Evolutionary conservation across 2,888 invertebrate species (phyloP).

Genomic region (Dusona sp.): DNA sequence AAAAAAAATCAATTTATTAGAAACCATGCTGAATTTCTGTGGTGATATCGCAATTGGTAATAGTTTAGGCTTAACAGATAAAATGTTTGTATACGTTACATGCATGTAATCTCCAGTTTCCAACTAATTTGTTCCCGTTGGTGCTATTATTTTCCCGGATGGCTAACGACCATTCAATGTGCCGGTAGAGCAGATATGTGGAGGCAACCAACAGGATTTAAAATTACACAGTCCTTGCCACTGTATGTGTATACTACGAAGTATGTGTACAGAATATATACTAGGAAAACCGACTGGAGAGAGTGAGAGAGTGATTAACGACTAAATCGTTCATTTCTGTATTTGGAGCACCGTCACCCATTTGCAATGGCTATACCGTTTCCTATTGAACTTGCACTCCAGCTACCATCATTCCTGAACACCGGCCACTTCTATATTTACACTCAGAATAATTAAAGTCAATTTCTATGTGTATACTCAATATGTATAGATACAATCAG

Average conservation of each 20-base stretch:
- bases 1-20: background rate
- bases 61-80: conserved; percentile 1
- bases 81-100: conserved; percentile 21
- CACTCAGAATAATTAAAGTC: conserved; percentile 23
- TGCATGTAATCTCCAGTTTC: conserved; percentile 18
- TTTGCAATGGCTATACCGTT: conserved; percentile 51
- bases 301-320: conserved; percentile 54
- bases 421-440: conserved; percentile 28
- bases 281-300: background rate
- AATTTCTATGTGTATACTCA: background rate
- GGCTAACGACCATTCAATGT: conserved; percentile 56
- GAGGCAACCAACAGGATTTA: conserved; percentile 56
- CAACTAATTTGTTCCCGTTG: conserved; percentile 51
- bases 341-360: conserved; percentile 47
- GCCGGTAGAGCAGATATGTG: conserved; percentile 24
- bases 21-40: background rate
- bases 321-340: conserved; percentile 56
- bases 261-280: conserved; percentile 23
- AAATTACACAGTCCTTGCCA: conserved; percentile 39
- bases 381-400: conserved; percentile 58
- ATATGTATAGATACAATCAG: background rate
- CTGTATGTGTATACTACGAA: conserved; percentile 14
- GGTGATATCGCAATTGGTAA: background rate
- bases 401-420: conserved; percentile 40
- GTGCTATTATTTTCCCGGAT: conserved; percentile 43